These are phyloP conservation scores for Pantherophis guttatus DNA, from an alignment of 2,113 vertebrate species.

Conservation along the genomic window DNA sequence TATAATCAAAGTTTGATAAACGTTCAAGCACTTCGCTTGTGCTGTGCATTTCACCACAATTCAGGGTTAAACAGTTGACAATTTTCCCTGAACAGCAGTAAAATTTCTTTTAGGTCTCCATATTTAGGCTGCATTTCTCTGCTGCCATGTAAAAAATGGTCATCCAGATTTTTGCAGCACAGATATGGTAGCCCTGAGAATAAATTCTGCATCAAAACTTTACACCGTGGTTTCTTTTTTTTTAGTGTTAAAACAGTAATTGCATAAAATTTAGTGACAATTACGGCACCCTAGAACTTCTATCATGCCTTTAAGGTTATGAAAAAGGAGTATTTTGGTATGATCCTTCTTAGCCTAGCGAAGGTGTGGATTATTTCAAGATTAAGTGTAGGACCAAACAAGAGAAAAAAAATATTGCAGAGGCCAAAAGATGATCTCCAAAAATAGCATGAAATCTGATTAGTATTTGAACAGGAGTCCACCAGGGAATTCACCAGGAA, in stretches of 20 bases:
- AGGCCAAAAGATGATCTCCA: neutral
- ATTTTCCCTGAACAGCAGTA: neutral
- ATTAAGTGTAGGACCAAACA: neutral
- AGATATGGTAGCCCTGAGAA: neutral
- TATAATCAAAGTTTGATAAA: neutral
- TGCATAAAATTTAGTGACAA: neutral
- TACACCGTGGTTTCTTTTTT: too few species aligned
- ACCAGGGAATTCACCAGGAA: neutral
- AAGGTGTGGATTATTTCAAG: neutral
- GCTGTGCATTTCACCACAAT: neutral
- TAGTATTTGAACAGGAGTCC: neutral
- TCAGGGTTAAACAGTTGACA: neutral
- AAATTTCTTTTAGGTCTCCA: neutral
- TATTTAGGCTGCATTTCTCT: neutral
- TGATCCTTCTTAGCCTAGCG: neutral
- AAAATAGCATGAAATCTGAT: neutral
- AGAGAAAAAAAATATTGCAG: neutral
- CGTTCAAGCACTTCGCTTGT: neutral
- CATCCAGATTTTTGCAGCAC: neutral
- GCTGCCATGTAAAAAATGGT: neutral
- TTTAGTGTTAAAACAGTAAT: neutral
- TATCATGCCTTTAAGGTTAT: neutral
- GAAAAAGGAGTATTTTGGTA: too few species aligned
- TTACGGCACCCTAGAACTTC: neutral
- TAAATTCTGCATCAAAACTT: neutral